phyloP scores from a whole-genome alignment of 2,113 vertebrate species.

The Rallus limicola region DNA sequence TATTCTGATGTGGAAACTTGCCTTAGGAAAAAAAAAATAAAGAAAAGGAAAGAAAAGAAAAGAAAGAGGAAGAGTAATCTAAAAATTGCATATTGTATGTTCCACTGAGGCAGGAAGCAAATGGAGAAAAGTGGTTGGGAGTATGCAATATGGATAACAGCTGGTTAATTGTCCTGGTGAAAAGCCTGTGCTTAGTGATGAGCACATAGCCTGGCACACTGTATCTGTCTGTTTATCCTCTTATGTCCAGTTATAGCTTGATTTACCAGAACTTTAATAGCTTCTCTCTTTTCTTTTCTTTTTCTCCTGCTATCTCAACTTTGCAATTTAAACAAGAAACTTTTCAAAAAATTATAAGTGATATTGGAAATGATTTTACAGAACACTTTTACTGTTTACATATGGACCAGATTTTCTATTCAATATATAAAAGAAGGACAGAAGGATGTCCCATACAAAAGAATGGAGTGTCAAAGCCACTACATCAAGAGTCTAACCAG shows the following conservation, averaged over 20 bases:
- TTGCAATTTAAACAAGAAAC: slow-evolving; percentile 16
- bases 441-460: neutral
- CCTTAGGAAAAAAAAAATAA: neutral
- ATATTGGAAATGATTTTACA: neutral
- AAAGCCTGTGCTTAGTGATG: neutral
- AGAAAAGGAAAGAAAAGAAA: neutral
- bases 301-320: neutral
- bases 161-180: neutral
- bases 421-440: too few relatives aligned
- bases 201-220: neutral
- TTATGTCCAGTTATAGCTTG: neutral
- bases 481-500: neutral
- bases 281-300: neutral
- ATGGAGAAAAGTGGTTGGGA: neutral
- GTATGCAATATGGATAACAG: neutral
- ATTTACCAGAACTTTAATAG: neutral
- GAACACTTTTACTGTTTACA: neutral
- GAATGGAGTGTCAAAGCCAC: neutral
- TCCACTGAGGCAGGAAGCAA: neutral
- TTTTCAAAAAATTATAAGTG: neutral
- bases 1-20: neutral
- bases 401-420: neutral
- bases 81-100: neutral
- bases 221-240: neutral
- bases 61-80: neutral